Evolutionary conservation across 2,888 invertebrate genomes (phyloP).

Genomic region (Loripinus fragilis): DNA sequence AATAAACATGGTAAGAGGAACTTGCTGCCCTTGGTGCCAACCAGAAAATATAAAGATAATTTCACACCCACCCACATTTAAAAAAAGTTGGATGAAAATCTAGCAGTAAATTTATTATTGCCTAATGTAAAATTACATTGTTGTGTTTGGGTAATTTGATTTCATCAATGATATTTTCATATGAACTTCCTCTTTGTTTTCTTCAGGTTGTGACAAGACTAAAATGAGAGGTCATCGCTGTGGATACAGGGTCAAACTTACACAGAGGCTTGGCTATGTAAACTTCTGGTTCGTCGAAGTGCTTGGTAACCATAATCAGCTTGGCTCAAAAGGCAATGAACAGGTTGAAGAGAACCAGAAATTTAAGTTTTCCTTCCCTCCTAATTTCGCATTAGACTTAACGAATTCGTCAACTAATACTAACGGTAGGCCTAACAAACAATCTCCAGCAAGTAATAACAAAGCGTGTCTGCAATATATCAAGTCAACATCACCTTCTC

Average conservation of each 20-base stretch:
- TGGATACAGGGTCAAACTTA: slow-evolving; percentile 76
- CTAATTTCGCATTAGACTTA: slow-evolving; percentile 25
- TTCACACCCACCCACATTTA: too few species aligned
- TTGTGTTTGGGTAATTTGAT: too few species aligned
- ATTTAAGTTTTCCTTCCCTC: not conserved
- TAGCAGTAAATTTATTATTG: too few species aligned
- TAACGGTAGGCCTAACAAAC: not conserved
- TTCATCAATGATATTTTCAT: too few species aligned
- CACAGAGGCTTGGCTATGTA: slow-evolving; percentile 76
- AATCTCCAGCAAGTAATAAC: not conserved
- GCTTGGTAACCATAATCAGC: slow-evolving; percentile 74
- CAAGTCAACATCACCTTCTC: not conserved
- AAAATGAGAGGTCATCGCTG: slow-evolving; percentile 78
- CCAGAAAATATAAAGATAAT: too few species aligned
- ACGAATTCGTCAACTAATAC: not conserved
- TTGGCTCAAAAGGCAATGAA: slow-evolving; percentile 39
- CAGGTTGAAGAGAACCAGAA: not conserved
- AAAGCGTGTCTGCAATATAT: not conserved
- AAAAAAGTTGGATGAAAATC: too few species aligned
- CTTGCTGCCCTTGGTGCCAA: too few species aligned
- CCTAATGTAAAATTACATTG: too few species aligned
- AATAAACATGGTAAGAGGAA: too few species aligned
- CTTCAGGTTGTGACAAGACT: slow-evolving; percentile 76
- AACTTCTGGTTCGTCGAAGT: slow-evolving; percentile 79
- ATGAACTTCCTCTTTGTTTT: slow-evolving; percentile 12